phyloP scores from a whole-genome alignment of 64 coral and sea anemone genomes.

The Montipora foliosa region DNA sequence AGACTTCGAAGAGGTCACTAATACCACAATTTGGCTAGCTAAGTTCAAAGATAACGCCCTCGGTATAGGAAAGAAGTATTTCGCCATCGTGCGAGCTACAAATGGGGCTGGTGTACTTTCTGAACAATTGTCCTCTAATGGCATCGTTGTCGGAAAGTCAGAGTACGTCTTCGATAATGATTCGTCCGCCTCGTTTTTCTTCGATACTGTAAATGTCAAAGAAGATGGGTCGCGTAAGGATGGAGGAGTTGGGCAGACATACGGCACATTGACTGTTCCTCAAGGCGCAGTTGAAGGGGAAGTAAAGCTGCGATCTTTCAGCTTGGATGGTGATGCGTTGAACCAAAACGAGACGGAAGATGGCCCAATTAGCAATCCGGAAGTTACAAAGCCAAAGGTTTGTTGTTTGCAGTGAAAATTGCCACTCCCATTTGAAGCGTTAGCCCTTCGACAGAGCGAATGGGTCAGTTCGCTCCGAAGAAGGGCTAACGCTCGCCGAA shows the following conservation, averaged over 20 bases:
- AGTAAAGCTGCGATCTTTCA: slow-evolving; percentile 79
- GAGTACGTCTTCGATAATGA: slow-evolving; percentile 47
- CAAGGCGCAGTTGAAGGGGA: slow-evolving; percentile 83
- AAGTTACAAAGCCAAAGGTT: slow-evolving; percentile 77
- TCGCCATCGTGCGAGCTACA: slow-evolving; percentile 62
- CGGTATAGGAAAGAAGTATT: slow-evolving; percentile 43
- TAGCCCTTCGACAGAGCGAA: too few species aligned
- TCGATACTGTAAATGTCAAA: slow-evolving; percentile 86
- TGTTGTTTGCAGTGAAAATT: not conserved
- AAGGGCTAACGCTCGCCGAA: too few species aligned
- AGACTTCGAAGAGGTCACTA: slow-evolving; percentile 72
- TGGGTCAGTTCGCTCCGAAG: too few species aligned
- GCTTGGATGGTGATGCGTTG: slow-evolving; percentile 66
- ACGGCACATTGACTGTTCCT: slow-evolving; percentile 89
- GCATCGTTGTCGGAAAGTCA: slow-evolving; percentile 74
- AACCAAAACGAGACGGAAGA: slow-evolving; percentile 61
- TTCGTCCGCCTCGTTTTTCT: slow-evolving; percentile 83
- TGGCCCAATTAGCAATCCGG: slow-evolving; percentile 60
- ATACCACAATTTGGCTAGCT: slow-evolving; percentile 74
- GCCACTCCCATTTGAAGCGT: not conserved
- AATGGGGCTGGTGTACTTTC: slow-evolving; percentile 72
- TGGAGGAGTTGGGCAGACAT: slow-evolving; percentile 82
- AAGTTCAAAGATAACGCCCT: slow-evolving; percentile 64
- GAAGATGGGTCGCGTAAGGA: slow-evolving; percentile 79
- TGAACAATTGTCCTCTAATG: slow-evolving; percentile 55